Evolutionary conservation across 2,888 invertebrate genomes (phyloP).

Genomic region (Cremastobaeus sp.): DNA sequence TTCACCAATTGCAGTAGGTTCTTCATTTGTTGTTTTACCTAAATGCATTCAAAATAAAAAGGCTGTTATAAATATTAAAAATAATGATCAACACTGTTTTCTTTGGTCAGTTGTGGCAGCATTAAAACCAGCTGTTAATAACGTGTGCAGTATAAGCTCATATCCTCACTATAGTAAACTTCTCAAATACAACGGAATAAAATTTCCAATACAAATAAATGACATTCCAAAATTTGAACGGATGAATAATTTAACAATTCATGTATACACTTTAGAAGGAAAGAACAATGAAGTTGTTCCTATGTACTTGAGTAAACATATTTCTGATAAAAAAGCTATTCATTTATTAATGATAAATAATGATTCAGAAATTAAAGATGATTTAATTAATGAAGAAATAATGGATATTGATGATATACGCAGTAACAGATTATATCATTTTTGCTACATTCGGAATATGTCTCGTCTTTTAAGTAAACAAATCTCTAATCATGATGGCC

Average conservation of each 20-base stretch:
- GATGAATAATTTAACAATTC: neutral
- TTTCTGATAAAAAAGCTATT: neutral
- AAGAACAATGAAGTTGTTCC: slow-evolving; percentile 3
- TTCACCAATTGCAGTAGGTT: too few species aligned
- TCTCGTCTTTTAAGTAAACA: too few species aligned
- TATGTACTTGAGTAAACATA: neutral
- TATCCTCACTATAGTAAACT: slow-evolving; percentile 56
- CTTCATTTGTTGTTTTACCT: slow-evolving; percentile 53
- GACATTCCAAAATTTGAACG: neutral
- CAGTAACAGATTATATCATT: slow-evolving; percentile 7
- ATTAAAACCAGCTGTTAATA: slow-evolving; percentile 36
- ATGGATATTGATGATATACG: too few species aligned
- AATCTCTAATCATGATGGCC: too few species aligned
- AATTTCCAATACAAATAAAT: slow-evolving; percentile 45
- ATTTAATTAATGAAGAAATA: slow-evolving; percentile 13
- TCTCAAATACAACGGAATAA: slow-evolving; percentile 55
- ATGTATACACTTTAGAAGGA: neutral
- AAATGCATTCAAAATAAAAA: slow-evolving; percentile 57
- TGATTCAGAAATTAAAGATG: too few species aligned
- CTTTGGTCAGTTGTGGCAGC: slow-evolving; percentile 59
- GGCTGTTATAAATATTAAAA: slow-evolving; percentile 60
- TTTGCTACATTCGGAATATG: slow-evolving; percentile 1
- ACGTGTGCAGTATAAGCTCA: too few species aligned
- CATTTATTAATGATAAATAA: too few species aligned
- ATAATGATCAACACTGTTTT: slow-evolving; percentile 60